Percentiles rank a stretch among this genome's conserved stretches.
Evolutionary conservation across 2,797 vertebrate species (phyloP).

Genomic region (Pantherophis vulpinus): DNA sequence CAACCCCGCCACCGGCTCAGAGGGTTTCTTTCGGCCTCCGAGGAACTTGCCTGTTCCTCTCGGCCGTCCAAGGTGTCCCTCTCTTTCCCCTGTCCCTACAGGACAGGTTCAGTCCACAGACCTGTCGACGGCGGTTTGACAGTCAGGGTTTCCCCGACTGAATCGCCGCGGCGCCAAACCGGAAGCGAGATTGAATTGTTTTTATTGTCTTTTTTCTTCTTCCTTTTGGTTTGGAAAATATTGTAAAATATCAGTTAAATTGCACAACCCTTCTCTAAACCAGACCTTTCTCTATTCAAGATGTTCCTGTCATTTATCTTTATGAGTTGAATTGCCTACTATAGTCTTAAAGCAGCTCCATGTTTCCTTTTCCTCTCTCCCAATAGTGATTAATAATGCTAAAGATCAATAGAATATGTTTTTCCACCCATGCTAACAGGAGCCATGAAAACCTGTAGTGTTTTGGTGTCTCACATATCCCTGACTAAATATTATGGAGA

Average conservation of each 20-base stretch:
- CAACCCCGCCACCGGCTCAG: no score
- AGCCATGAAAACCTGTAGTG: background rate
- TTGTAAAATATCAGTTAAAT: background rate
- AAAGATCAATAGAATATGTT: background rate
- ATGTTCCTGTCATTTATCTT: background rate
- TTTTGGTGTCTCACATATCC: background rate
- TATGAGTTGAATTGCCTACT: background rate
- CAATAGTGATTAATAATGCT: background rate
- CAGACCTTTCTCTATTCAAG: background rate
- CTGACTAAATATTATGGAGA: background rate
- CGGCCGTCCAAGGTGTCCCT: no score
- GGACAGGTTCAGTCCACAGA: no score
- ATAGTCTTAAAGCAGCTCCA: background rate
- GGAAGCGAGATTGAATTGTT: background rate
- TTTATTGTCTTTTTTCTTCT: background rate
- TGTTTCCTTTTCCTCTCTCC: background rate
- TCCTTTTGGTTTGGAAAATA: background rate
- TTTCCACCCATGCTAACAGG: background rate
- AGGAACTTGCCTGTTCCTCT: no score
- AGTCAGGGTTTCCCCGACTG: no score
- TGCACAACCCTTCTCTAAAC: background rate
- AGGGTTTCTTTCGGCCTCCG: no score
- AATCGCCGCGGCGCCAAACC: fast-evolving
- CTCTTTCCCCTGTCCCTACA: no score
- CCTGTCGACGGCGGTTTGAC: no score